phyloP scores from a whole-genome alignment of 2,797 vertebrate genomes.

The Gallinago solitaria region DNA sequence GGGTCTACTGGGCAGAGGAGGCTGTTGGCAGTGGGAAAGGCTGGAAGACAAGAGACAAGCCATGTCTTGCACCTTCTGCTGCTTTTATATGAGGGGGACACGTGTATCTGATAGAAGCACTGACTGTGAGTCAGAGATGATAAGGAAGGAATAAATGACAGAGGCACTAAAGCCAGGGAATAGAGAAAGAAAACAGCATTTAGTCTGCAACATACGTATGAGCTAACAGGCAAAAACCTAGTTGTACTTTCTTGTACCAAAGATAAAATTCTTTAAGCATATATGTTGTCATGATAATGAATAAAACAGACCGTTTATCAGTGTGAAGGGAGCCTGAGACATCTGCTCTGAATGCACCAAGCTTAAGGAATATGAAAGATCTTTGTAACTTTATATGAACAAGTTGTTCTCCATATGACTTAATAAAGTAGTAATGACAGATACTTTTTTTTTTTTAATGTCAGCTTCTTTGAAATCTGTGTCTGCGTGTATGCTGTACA shows the following conservation, averaged over 20 bases:
- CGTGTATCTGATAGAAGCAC: background rate
- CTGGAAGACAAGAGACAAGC: background rate
- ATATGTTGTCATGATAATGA: background rate
- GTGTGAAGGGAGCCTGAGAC: background rate
- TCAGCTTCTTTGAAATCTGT: background rate
- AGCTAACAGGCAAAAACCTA: background rate
- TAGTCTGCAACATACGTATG: background rate
- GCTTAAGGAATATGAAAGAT: background rate
- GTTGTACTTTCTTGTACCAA: background rate
- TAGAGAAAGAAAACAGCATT: background rate
- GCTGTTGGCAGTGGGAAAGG: background rate
- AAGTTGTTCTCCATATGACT: background rate
- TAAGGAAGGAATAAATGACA: background rate
- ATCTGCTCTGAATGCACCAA: background rate
- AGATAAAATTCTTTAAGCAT: background rate
- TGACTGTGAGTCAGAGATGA: background rate
- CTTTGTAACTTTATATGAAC: background rate
- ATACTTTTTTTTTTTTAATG: background rate
- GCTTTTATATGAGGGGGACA: background rate
- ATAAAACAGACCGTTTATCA: background rate
- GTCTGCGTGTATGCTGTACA: background rate
- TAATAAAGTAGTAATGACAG: background rate
- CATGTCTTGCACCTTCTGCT: background rate
- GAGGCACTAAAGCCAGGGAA: background rate
- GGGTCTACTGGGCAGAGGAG: background rate